Conservation (phyloP, 2,888 invertebrate species). For the Arge pagana region DNA sequence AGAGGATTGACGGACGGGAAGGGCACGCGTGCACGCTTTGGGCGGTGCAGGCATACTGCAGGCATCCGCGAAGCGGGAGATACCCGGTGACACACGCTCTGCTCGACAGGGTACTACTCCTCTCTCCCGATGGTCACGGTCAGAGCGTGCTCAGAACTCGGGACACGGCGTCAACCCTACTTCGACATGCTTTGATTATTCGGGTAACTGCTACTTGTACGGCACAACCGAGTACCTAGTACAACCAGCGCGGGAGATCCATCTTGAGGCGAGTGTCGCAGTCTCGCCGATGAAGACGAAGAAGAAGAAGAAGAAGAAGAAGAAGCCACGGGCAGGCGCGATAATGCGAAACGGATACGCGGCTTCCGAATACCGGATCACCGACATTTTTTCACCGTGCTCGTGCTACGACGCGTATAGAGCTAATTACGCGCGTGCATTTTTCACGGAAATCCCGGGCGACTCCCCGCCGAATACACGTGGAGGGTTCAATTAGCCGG, state of each 20-base stretch:
- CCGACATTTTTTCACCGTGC: background rate
- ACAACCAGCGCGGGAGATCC: no score
- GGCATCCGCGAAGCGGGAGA: slow-evolving; percentile 45
- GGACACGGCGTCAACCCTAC: no score
- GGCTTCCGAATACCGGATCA: background rate
- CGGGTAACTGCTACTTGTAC: no score
- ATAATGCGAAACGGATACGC: background rate
- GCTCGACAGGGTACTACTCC: slow-evolving; percentile 35
- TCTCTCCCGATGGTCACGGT: slow-evolving; percentile 54
- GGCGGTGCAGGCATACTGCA: slow-evolving; percentile 46
- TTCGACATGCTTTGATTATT: slow-evolving; percentile 15
- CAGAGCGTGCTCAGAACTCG: slow-evolving; percentile 44
- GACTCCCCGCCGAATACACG: slow-evolving; percentile 33
- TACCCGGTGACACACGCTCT: slow-evolving; percentile 56
- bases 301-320: no score
- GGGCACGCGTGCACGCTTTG: slow-evolving; percentile 52
- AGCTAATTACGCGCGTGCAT: background rate
- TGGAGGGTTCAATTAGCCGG: slow-evolving; percentile 43
- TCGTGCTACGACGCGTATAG: no score
- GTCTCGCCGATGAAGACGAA: no score
- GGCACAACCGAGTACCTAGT: no score
- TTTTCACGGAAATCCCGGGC: slow-evolving; percentile 19
- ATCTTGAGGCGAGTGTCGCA: no score
- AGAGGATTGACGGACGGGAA: slow-evolving; percentile 11
- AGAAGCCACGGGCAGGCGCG: no score